Evolutionary conservation across 2,113 vertebrate species (phyloP).

Genomic region (Tyto alba): DNA sequence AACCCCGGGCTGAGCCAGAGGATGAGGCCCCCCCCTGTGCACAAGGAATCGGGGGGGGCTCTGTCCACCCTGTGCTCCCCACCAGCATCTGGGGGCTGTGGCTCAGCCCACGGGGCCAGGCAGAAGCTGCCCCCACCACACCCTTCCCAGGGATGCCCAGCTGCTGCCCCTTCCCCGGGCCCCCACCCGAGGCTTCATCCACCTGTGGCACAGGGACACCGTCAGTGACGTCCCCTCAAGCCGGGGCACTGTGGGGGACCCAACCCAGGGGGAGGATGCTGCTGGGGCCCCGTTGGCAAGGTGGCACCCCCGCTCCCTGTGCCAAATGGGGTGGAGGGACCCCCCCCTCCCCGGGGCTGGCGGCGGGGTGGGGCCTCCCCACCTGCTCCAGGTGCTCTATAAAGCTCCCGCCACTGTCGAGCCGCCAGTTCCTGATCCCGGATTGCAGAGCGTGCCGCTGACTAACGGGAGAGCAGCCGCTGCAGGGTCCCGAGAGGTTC

Average conservation of each 20-base stretch:
- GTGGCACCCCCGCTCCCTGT: accelerated
- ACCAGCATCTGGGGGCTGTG: not conserved
- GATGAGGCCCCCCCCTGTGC: not conserved
- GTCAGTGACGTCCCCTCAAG: accelerated
- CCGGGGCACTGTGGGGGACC: accelerated
- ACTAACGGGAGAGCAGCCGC: not conserved
- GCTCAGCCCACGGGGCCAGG: too few relatives aligned
- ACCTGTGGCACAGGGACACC: accelerated
- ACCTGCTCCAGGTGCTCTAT: constrained; percentile 51
- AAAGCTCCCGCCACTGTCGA: not conserved
- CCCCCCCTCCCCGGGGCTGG: not conserved
- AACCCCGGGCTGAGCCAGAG: not conserved
- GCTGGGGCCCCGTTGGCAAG: accelerated
- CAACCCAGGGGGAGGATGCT: accelerated
- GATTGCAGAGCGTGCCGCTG: accelerated
- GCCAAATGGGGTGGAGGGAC: not conserved
- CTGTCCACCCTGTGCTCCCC: accelerated
- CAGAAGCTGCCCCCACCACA: not conserved
- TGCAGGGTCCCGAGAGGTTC: not conserved
- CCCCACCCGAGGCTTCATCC: accelerated
- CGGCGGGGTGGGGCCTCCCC: not conserved
- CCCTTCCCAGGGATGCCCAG: not conserved
- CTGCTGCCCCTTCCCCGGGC: not conserved
- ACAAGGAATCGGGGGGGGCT: not conserved
- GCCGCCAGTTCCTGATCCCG: not conserved